Base-by-base conservation (phyloP, 1,140 invertebrate species). In the Tenebrio molitor region DNA sequence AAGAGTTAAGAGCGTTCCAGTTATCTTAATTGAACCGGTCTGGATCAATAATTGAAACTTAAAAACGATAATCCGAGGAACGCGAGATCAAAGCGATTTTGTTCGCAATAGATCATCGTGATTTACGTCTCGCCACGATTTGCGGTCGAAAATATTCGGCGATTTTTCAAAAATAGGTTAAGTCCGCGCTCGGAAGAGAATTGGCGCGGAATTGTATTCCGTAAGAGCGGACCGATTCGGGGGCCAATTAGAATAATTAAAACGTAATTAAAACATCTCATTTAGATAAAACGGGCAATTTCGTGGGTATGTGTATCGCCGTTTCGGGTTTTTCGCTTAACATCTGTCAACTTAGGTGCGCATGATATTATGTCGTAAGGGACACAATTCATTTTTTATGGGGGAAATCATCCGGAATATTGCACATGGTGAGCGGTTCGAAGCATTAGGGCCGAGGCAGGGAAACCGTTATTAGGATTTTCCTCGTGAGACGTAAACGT, bases 341-440 rank as follows among this genome's bases (percentile, higher is more conserved):
- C 50, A 29, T 58, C 23, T 58, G 50, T 33, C 50, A 58, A 29
- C 23, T 58, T 25, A 58, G 21, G 12, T 6, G 50, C 23, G 50
- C 50, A 58, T 58, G 29, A 58, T 14, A 58, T 58, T 58, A 58
- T 58, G 50, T 29, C 23, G 50, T 25, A 58, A 50, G 23, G 50
- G 50, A 58, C 50, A 58, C 50, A 58, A 58, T 58, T 58, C 50
- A 58, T 58, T 58, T 58, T 58, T 58, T 58, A 58, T 58, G 50
- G 15, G 10, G 50, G 21, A 58, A 58, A 58, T 58, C 50, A 58
- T 58, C 50, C 50, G 50, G 50, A 58, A 58, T 58, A 58, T 58
- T 58, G 50, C 50, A 58, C 50, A 58, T 58, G 50, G 50, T 25
- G 50, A 58, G 50, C 50, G 50, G 50, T 58, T 58, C 50, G 50